A percentile compares a stretch with the other conserved stretches of the same genome.
phyloP scores from a whole-genome alignment of 2,797 vertebrate genomes.

The Alauda arvensis region DNA sequence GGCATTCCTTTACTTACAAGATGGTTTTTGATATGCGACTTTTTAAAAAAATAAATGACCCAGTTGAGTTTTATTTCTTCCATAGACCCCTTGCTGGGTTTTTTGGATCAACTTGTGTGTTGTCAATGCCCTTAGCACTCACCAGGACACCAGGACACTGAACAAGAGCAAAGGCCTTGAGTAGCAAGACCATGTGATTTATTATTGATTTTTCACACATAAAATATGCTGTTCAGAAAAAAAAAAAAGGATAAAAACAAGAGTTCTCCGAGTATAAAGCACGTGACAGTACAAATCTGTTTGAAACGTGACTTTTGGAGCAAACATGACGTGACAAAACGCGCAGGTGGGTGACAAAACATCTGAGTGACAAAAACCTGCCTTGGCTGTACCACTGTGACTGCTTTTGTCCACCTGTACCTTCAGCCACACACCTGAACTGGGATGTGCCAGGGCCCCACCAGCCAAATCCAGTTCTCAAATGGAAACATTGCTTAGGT shows the following conservation, averaged over 20 bases:
- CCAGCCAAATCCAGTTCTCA: background rate
- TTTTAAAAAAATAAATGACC: background rate
- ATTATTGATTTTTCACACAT: background rate
- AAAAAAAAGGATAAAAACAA: background rate
- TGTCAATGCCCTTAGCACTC: background rate
- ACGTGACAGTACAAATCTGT: background rate
- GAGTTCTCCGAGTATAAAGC: background rate
- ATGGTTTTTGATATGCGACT: background rate
- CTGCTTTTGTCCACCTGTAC: background rate
- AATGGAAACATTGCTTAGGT: background rate
- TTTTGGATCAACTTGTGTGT: background rate
- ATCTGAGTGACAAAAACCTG: background rate
- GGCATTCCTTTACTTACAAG: background rate
- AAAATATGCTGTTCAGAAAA: background rate
- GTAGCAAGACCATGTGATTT: background rate
- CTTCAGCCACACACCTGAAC: background rate
- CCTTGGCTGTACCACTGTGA: background rate
- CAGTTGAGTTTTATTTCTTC: background rate
- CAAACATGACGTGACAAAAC: background rate
- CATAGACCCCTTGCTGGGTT: background rate
- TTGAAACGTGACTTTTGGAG: background rate
- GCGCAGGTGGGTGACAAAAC: rapidly evolving
- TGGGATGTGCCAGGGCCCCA: background rate
- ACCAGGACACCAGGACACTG: background rate
- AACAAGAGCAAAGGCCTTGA: background rate